These are phyloP conservation scores for Macrocentrus cingulum DNA, from an alignment of 1,140 invertebrate genomes.

Conservation along the genomic window DNA sequence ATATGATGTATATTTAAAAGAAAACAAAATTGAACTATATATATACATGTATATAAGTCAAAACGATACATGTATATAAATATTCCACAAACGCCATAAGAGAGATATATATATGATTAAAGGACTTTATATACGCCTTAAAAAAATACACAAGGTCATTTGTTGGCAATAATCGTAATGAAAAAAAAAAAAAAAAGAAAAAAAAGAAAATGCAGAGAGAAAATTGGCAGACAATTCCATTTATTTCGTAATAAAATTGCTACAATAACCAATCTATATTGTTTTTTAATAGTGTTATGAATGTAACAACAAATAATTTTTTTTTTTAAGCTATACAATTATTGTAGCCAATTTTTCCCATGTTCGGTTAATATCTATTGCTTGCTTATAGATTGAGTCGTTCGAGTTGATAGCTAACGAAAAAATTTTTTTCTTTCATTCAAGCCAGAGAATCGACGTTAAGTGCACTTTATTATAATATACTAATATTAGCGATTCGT, in stretches of 20 bases:
- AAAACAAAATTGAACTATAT: conserved; percentile 29
- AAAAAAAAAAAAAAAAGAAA: conserved; percentile 27
- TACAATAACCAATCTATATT: conserved; percentile 28
- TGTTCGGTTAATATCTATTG: neutral
- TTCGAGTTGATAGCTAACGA: conserved; percentile 6
- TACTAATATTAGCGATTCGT: neutral
- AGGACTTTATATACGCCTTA: too few species aligned
- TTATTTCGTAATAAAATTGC: conserved; percentile 31
- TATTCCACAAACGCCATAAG: too few species aligned
- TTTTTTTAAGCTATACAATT: conserved; percentile 2
- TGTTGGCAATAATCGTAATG: neutral
- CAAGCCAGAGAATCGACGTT: conserved; percentile 19
- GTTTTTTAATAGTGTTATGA: conserved; percentile 23
- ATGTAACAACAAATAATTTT: conserved; percentile 33
- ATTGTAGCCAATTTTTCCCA: conserved; percentile 12
- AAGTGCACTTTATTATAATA: conserved; percentile 20
- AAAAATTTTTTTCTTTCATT: too few species aligned
- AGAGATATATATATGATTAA: too few species aligned
- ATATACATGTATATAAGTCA: conserved; percentile 16
- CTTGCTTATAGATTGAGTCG: neutral
- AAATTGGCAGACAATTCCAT: conserved; percentile 12
- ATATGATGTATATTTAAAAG: conserved; percentile 50
- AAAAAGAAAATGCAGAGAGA: conserved; percentile 21
- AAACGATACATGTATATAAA: too few species aligned
- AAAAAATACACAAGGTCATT: too few species aligned